Base-by-base conservation (phyloP, 2,888 invertebrate species). In the Epistrophe eligans region DNA sequence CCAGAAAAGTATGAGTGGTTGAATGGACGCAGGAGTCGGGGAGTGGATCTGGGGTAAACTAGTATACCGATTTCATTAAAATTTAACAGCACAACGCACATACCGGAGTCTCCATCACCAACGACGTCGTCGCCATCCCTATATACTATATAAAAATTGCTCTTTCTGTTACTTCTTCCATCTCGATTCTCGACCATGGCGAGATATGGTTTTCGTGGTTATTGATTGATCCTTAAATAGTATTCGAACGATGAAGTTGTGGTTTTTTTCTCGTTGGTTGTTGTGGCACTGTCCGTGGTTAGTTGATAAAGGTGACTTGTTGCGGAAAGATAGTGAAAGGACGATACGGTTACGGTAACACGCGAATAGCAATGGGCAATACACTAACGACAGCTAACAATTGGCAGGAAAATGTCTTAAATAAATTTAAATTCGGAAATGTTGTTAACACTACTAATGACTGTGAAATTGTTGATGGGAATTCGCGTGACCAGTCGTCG, bases 181-280 rank as follows among this genome's bases (percentile, higher is more conserved):
- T 76, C 55, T 57, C 58, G 72, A 45, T 55, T 70, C 52, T 55
- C 57, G 71, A 43, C 64, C 55, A 50, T 72, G 17, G 70, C 67
- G 60, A 52, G 77, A 45, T 70, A 73, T 76, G 87, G 87, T 87
- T 87, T 83, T 87, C 52, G 87, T 87, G 87, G 82, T 83, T 83
- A 87, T 87, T 83, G 87, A 87, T 87, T 83, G 87, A 87, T 87
- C 87, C 82, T 87, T 87, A 87, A 87, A 87, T 87, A 87, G 87
- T 76, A 83, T 79, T 87, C 79, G 74, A 76, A 19, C 71, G 66
- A 55, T 71, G 79, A 87, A 87, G 76, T 87, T 82, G 87, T 83
- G 87, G 79, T 82, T 76, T 82, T 38, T 45, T 57, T 50, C 66
- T 76, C 71, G 62, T 15, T 67, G 67, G 35, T 43, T 70, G 70